phyloP scores from a whole-genome alignment of 1,140 invertebrate species.

The Branchinecta lindahli region DNA sequence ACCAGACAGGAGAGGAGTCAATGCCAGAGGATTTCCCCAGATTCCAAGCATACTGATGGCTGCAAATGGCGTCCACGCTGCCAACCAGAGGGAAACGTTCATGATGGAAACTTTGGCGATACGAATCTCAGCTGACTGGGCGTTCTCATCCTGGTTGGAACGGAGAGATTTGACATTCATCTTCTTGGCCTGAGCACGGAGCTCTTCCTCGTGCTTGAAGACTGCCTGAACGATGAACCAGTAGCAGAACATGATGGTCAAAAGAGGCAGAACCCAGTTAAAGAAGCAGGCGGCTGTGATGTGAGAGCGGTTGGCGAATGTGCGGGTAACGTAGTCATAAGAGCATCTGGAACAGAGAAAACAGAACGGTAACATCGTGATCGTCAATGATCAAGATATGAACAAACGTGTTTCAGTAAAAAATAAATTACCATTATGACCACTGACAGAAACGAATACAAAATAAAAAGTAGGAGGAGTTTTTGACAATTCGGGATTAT shows the following conservation, averaged over 20 bases:
- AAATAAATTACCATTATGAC: too few relatives aligned
- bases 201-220: slow-evolving; percentile 31
- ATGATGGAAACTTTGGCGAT: slow-evolving; percentile 41
- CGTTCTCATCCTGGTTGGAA: slow-evolving; percentile 30
- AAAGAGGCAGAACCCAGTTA: slow-evolving; percentile 28
- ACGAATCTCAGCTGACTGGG: slow-evolving; percentile 24
- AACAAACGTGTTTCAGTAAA: too few relatives aligned
- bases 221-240: slow-evolving; percentile 32
- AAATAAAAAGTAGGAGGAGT: too few relatives aligned
- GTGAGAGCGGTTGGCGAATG: slow-evolving; percentile 16
- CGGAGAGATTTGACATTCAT: slow-evolving; percentile 28
- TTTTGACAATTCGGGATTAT: too few relatives aligned
- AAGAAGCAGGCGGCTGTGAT: slow-evolving; percentile 22
- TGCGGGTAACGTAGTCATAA: slow-evolving; percentile 13
- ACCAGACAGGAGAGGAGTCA: slow-evolving; percentile 24
- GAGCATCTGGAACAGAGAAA: slow-evolving; percentile 11
- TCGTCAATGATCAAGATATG: too few relatives aligned
- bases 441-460: too few relatives aligned
- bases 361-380: too few relatives aligned
- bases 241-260: slow-evolving; percentile 31
- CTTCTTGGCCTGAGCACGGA: slow-evolving; percentile 29
- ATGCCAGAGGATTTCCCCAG: slow-evolving; percentile 53
- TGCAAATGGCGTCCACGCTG: slow-evolving; percentile 67
- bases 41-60: slow-evolving; percentile 66
- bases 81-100: slow-evolving; percentile 64